Conservation (phyloP, 2,888 invertebrate genomes). For the Pammene aurita region DNA sequence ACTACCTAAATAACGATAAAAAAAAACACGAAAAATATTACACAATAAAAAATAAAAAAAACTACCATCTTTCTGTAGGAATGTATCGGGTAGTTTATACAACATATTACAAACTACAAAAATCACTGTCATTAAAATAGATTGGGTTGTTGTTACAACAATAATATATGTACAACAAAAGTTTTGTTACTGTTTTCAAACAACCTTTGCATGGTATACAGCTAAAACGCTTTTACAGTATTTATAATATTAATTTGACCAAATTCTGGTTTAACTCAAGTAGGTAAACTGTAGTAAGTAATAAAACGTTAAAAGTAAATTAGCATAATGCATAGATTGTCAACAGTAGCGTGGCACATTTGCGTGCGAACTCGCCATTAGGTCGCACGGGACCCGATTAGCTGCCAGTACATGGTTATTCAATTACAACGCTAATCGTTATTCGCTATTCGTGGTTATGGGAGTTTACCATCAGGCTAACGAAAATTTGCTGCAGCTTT, state of each 20-base stretch:
- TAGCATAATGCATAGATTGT: constrained; percentile 35
- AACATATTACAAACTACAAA: too few species aligned
- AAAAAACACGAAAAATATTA: too few species aligned
- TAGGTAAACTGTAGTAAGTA: constrained; percentile 16
- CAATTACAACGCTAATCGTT: constrained; percentile 63
- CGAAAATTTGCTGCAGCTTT: background rate
- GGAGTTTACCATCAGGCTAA: constrained; percentile 5
- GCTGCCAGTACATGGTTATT: constrained; percentile 57
- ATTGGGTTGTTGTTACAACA: too few species aligned
- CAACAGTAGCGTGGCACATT: constrained; percentile 34
- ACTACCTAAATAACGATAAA: too few species aligned
- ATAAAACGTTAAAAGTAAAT: constrained; percentile 10
- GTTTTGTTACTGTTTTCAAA: too few species aligned
- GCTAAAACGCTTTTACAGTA: too few species aligned
- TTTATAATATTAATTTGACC: background rate
- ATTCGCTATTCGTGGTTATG: constrained; percentile 44
- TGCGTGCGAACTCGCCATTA: constrained; percentile 31
- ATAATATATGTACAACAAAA: too few species aligned
- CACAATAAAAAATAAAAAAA: too few species aligned
- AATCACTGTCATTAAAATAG: too few species aligned
- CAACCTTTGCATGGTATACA: too few species aligned
- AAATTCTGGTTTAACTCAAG: background rate
- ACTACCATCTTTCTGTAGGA: too few species aligned
- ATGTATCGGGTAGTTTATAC: too few species aligned
- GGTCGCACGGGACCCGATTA: constrained; percentile 25